These are phyloP conservation scores for Drosophila atripex DNA, from an alignment of 2,888 invertebrate species.

Conservation along the genomic window DNA sequence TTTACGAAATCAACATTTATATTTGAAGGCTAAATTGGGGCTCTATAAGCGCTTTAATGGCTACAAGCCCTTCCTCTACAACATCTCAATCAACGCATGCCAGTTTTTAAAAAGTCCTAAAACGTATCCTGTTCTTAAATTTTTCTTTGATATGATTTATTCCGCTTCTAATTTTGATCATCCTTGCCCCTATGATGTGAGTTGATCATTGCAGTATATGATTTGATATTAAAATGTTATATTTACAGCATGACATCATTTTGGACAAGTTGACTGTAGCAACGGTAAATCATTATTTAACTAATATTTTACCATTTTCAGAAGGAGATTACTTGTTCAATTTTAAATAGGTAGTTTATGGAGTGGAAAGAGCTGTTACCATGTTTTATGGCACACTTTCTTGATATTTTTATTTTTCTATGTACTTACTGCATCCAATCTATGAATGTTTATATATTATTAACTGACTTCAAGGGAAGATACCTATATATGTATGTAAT, in stretches of 20 bases:
- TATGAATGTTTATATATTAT: no score
- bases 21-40: not conserved
- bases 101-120: not conserved
- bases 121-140: not conserved
- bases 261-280: not conserved
- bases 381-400: not conserved
- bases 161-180: slow-evolving; percentile 3
- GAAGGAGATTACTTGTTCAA: not conserved
- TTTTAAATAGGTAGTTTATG: not conserved
- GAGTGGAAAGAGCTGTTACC: not conserved
- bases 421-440: not conserved
- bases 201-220: no score
- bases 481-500: no score
- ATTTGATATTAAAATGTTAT: no score
- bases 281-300: not conserved
- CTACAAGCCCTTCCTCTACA: slow-evolving; percentile 7
- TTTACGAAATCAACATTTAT: not conserved
- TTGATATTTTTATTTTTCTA: not conserved
- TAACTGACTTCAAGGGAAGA: no score
- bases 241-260: not conserved
- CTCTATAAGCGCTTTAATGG: slow-evolving; percentile 7
- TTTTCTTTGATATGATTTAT: not conserved
- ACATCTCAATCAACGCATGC: slow-evolving; percentile 2
- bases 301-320: not conserved
- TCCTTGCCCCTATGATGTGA: no score